These are phyloP conservation scores for Papilio protenor DNA, from an alignment of 2,888 invertebrate species.

Conservation along the genomic window DNA sequence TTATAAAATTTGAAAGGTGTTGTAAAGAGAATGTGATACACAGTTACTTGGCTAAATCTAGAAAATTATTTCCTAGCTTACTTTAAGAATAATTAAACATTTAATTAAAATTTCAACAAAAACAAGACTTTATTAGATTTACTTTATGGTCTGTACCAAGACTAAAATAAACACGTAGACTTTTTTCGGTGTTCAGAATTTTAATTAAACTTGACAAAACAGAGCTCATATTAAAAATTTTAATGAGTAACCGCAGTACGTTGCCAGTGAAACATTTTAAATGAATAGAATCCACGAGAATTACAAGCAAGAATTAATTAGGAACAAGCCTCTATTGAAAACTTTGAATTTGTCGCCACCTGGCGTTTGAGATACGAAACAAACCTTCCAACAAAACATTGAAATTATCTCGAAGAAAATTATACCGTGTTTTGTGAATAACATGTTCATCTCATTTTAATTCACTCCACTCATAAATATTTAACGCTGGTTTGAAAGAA, in stretches of 20 bases:
- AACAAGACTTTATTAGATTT: not conserved
- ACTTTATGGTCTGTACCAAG: not conserved
- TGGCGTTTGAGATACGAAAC: conserved; percentile 62
- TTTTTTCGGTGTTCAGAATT: not conserved
- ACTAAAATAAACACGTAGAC: not conserved
- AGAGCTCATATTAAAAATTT: conserved; percentile 54
- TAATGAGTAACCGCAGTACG: conserved; percentile 61
- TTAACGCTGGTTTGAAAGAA: not conserved
- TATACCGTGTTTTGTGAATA: conserved; percentile 57
- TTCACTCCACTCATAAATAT: not conserved
- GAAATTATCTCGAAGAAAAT: conserved; percentile 59
- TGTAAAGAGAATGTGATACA: too few relatives aligned
- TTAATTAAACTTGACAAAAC: conserved; percentile 6
- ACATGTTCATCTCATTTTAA: conserved; percentile 38
- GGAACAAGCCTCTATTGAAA: conserved; percentile 62
- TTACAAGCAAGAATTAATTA: conserved; percentile 70
- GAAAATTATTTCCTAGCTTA: not conserved
- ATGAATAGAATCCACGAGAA: conserved; percentile 59
- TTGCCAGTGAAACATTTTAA: conserved; percentile 54
- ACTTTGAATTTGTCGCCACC: conserved; percentile 68
- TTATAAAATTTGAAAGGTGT: too few relatives aligned
- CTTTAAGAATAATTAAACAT: not conserved
- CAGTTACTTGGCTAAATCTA: not conserved
- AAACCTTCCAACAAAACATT: conserved; percentile 55
- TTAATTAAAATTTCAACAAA: not conserved